These are phyloP conservation scores for Geotrypetes seraphini DNA, from an alignment of 2,797 vertebrate genomes.

Conservation along the genomic window DNA sequence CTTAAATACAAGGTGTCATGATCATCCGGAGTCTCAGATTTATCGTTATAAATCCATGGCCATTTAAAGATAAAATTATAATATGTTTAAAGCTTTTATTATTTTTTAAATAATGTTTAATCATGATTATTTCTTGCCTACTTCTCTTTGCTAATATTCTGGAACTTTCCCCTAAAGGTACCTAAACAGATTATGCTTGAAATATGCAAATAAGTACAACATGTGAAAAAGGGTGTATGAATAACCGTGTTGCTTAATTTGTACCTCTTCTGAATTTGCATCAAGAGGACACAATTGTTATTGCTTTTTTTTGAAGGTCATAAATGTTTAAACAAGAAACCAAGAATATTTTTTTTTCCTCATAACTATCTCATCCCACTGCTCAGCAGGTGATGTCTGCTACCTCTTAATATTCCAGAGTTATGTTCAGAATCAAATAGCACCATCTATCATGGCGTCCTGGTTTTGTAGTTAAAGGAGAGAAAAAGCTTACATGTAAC, in stretches of 20 bases:
- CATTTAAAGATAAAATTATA: too few species aligned
- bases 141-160: not conserved
- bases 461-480: not conserved
- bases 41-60: too few species aligned
- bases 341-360: not conserved
- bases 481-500: not conserved
- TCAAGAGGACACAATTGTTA: not conserved
- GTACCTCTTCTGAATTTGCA: not conserved
- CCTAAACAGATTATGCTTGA: not conserved
- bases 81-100: too few species aligned
- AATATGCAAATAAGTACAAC: not conserved
- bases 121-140: not conserved
- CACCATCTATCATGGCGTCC: constrained; percentile 2
- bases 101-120: too few species aligned
- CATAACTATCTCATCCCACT: not conserved
- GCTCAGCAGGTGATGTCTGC: too few species aligned
- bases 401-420: not conserved
- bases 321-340: not conserved
- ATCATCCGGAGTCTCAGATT: too few species aligned
- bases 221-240: not conserved
- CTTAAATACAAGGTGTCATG: too few species aligned
- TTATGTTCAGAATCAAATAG: constrained; percentile 6
- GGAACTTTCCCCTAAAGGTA: not conserved
- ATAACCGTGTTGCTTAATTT: not conserved
- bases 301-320: not conserved